These are phyloP conservation scores for Hirundo rustica DNA, from an alignment of 2,797 vertebrate genomes.

Conservation along the genomic window DNA sequence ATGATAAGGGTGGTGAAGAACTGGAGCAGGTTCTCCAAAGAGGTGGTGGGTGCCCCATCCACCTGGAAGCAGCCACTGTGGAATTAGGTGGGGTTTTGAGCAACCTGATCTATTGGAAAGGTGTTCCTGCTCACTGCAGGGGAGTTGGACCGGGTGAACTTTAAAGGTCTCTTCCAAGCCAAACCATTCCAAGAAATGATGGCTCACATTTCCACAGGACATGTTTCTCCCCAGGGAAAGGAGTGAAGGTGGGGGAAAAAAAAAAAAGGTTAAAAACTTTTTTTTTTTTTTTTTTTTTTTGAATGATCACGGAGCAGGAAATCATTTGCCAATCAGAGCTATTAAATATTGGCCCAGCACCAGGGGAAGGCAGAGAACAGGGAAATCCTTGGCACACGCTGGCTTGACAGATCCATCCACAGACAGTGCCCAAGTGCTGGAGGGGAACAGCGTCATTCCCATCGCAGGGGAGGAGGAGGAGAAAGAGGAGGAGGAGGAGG, in stretches of 20 bases:
- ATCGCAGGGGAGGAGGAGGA: background rate
- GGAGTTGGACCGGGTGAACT: background rate
- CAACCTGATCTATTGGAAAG: background rate
- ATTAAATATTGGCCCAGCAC: slow-evolving; percentile 56
- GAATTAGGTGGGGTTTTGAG: background rate
- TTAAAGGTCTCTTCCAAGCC: background rate
- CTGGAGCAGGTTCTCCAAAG: background rate
- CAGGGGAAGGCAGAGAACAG: slow-evolving; percentile 26
- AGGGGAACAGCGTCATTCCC: background rate
- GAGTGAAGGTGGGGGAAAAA: background rate
- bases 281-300: background rate
- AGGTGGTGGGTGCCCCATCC: background rate
- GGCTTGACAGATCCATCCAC: background rate
- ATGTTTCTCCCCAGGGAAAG: background rate
- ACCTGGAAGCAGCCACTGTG: background rate
- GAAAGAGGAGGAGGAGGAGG: background rate
- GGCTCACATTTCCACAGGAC: background rate
- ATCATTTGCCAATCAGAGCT: slow-evolving; percentile 33
- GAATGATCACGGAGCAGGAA: background rate
- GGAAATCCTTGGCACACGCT: slow-evolving; percentile 23
- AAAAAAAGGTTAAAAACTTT: background rate
- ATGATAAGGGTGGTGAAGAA: background rate
- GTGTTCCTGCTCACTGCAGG: background rate
- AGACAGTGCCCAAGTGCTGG: background rate
- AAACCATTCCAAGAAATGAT: background rate